Conservation (phyloP, 2,888 invertebrate genomes). For the Odontothrips loti region DNA sequence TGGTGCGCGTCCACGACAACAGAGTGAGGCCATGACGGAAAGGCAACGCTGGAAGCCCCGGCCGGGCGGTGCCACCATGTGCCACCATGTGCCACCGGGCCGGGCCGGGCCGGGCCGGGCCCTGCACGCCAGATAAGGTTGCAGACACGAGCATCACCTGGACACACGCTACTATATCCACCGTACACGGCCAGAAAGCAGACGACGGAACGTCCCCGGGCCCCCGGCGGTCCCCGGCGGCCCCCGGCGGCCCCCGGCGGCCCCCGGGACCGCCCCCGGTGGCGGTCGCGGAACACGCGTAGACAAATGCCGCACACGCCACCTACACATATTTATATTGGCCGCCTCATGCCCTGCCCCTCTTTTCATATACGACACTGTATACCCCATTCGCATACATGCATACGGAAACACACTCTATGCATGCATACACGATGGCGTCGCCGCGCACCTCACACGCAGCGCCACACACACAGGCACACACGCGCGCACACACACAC, state of each 20-base stretch:
- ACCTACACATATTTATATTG: too few relatives aligned
- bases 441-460: neutral
- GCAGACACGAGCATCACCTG: slow-evolving; percentile 10
- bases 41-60: slow-evolving; percentile 18
- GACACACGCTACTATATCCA: slow-evolving; percentile 11
- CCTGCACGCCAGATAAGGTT: slow-evolving; percentile 26
- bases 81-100: too few relatives aligned
- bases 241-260: neutral
- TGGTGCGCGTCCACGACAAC: slow-evolving; percentile 34
- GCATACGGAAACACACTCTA: neutral
- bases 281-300: too few relatives aligned
- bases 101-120: too few relatives aligned
- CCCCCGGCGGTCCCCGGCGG: neutral
- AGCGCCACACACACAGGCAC: neutral
- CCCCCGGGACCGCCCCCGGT: neutral
- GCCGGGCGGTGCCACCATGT: neutral
- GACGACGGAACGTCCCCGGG: neutral
- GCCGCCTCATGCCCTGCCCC: neutral
- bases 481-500: neutral
- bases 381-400: slow-evolving; percentile 6
- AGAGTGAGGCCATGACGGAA: slow-evolving; percentile 32
- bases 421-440: neutral
- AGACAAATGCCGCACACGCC: too few relatives aligned
- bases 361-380: neutral
- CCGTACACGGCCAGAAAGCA: neutral